These are phyloP conservation scores for Crotalus viridis DNA, from an alignment of 2,113 vertebrate species.

Conservation along the genomic window DNA sequence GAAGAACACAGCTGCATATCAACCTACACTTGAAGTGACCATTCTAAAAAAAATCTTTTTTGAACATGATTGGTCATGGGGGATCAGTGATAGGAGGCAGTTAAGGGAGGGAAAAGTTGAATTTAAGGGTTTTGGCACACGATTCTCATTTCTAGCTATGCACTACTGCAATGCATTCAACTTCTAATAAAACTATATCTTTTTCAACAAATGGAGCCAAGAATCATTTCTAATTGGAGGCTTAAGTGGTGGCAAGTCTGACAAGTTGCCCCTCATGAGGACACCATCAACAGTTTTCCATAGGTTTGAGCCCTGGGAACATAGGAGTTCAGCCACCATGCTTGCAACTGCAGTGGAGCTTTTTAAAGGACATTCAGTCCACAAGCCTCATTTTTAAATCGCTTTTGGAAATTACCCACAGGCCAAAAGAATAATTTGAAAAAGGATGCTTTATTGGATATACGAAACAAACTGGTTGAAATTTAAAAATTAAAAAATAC, in stretches of 20 bases:
- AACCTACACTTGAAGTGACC: background rate
- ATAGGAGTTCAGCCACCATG: background rate
- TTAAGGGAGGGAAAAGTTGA: background rate
- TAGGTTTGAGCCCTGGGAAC: background rate
- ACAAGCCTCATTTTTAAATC: background rate
- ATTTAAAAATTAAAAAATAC: background rate
- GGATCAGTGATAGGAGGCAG: background rate
- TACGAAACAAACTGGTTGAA: background rate
- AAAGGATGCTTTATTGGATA: background rate
- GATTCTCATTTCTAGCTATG: background rate
- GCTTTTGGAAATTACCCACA: background rate
- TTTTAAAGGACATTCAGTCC: background rate
- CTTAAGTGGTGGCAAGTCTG: background rate
- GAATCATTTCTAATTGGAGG: background rate
- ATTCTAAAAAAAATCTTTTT: background rate
- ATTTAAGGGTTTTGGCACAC: background rate
- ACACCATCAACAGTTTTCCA: background rate
- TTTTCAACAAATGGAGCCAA: background rate
- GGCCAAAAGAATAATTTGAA: background rate
- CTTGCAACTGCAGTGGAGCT: background rate
- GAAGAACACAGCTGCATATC: background rate
- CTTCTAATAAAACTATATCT: background rate
- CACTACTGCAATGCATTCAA: background rate
- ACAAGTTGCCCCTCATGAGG: background rate
- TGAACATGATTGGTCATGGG: background rate